Evolutionary conservation across 2,888 invertebrate genomes (phyloP), one percentile per base, ranked within the genome.

Genomic region (Trypoxylon attenuatum): DNA sequence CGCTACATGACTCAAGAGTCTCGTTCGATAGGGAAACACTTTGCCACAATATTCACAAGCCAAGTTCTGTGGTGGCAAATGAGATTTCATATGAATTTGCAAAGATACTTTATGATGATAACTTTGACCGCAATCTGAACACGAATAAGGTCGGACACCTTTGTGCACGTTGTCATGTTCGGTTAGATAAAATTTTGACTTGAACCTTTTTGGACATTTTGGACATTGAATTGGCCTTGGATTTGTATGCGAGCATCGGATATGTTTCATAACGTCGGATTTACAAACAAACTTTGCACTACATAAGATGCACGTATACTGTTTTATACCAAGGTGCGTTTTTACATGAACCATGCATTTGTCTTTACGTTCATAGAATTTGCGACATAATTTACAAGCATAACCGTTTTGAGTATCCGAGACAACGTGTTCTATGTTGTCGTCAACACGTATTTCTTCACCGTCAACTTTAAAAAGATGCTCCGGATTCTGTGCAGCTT

Each of bases 191-290:
- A 87, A 87, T 53, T 87, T 87, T 1, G 87, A 87, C 23, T 87
- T 78, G 54, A 87, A 86, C 62, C 87, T 77, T 55, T 87, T 87
- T 2, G 87, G 87, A 52, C 87, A 87, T 52, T 87, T 86, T 1
- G 86, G 84, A 56, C 87, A 87, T 8, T 82, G 82, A 68, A 87
- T 84, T 0, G 87, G 87, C 27, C 87, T 73, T 1, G 87, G 87
- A 76, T 87, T 87, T 1, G 87, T 87, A 50, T 87, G 87, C 2
- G 87, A 86, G 43, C 86, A 87, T 59, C 87, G 76, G 4, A 87
- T 87, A 58, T 87, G 87, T 47, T 87, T 87, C 84, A 87, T 86
- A 2, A 87, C 87, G 56, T 87, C 87, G 3, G 87, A 86, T 43
- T 87, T 87, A 51, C 87, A 87, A 15, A 87, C 87, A 49, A 87